A percentile compares a stretch with the other conserved stretches of the same genome.
phyloP scores from a whole-genome alignment of 2,797 vertebrate genomes.

The Meriones psammophilus region DNA sequence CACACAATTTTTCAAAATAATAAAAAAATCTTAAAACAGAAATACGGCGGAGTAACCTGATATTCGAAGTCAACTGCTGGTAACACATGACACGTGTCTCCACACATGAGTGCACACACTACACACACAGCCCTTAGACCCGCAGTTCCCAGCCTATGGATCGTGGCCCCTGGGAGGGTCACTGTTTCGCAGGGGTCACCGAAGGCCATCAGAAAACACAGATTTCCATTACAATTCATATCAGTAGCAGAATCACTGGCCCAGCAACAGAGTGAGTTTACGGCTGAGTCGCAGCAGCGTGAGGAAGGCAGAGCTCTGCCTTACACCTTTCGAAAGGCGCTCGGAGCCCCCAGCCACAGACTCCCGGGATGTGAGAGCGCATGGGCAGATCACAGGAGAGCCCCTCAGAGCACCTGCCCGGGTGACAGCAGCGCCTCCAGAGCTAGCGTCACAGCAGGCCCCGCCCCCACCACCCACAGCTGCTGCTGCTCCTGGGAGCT shows the following conservation, averaged over 20 bases:
- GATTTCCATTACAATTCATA: not conserved
- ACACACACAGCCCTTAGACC: not conserved
- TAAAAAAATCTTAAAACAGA: not conserved
- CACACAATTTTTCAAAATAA: not conserved
- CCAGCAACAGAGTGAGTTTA: not conserved
- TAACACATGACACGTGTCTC: not conserved
- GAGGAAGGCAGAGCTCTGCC: not conserved
- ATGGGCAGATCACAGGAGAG: conserved; percentile 80
- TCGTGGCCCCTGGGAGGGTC: not conserved
- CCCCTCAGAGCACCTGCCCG: conserved; percentile 60
- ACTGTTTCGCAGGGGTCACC: not conserved
- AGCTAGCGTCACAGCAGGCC: not conserved
- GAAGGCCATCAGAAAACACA: not conserved
- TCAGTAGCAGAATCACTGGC: not conserved
- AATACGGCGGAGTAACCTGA: not conserved
- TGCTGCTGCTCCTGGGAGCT: not conserved
- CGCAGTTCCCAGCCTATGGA: not conserved
- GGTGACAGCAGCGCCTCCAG: no score
- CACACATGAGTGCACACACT: no score
- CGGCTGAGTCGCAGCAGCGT: not conserved
- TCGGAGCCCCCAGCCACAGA: conserved; percentile 62
- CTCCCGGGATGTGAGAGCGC: conserved; percentile 77
- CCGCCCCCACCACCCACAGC: not conserved
- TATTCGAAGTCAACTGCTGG: not conserved
- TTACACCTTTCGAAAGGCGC: not conserved